Base-by-base conservation (phyloP, 1,140 invertebrate species). In the Pogonus chalceus region DNA sequence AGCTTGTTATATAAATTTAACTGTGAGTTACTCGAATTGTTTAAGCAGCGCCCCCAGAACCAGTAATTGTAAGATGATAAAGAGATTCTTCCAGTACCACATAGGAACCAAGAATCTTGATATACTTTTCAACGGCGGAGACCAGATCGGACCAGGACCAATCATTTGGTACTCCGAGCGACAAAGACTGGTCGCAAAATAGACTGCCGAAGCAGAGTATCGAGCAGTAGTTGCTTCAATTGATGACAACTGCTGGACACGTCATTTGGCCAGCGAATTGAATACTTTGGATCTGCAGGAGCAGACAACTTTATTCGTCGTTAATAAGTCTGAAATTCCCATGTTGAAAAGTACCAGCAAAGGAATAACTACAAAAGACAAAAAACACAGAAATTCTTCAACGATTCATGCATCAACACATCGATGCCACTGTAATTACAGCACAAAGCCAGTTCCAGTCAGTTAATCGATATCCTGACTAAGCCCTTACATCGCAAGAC, bases 1-100 rank as follows among this genome's bases (percentile, higher is more conserved):
- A 59, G 62, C 53, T 58, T 60, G 52, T 22, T 62, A 74, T 56
- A 68, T 74, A 4, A 56, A 53, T 14, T 65, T 62, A 61, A 61
- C 58, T n/a, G 66, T 70, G 1, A 66, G 60, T 58, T 60, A 62
- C 56, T 55, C 63, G 7, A 70, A 63, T 50, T 49, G 60, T 53
- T 62, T 56, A 53, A 52, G 61, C 2, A 60, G 56, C 49, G 58
- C 57, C 52, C 65, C 59, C 48, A 54, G 54, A 51, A 26, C 52
- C 1, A 60, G 54, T 23, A 60, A 68, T 49, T 65, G 59, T 58
- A 59, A 61, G 52, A 58, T 59, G 31, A 55, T 66, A 1, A 67
- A 68, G 52, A 58, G 60, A 55, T 59, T 69, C 7, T 57, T 65
- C 35, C 60, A 58, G 26, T 66, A 69, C 52, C 10, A 66, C 20